phyloP scores from a whole-genome alignment of 2,888 invertebrate species.

The Xestoiulus laeticollis region DNA sequence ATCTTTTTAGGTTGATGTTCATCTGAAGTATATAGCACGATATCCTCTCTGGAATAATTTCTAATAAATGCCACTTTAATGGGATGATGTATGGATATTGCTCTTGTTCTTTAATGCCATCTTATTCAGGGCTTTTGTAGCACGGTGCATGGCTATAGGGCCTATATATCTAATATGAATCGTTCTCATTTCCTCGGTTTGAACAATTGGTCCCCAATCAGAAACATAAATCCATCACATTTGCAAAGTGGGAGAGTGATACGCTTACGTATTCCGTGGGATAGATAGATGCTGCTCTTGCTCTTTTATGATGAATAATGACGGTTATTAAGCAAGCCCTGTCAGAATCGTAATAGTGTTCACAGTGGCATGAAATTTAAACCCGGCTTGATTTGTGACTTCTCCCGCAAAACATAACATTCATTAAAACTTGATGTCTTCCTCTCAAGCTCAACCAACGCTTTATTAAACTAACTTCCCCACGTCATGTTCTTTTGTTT shows the following conservation, averaged over 20 bases:
- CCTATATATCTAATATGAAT: background rate
- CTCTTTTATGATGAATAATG: slow-evolving; percentile 1
- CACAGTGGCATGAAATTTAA: background rate
- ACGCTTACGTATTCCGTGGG: slow-evolving; percentile 9
- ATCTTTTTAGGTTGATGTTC: background rate
- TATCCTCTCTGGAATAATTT: slow-evolving; percentile 9
- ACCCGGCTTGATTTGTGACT: slow-evolving; percentile 1
- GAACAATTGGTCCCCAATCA: slow-evolving; percentile 9
- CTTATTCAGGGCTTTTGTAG: background rate
- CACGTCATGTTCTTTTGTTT: background rate
- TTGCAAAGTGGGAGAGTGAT: background rate
- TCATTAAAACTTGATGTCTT: background rate
- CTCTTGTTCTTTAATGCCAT: background rate
- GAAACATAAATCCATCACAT: background rate
- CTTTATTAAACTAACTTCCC: background rate
- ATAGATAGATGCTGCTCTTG: background rate
- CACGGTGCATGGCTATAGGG: background rate
- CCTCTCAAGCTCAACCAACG: background rate
- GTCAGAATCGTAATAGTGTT: background rate
- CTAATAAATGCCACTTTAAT: slow-evolving; percentile 9
- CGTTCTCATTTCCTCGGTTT: background rate
- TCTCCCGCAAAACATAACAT: background rate
- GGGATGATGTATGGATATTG: slow-evolving; percentile 9
- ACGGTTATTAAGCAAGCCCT: slow-evolving; percentile 1
- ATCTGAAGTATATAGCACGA: background rate